Base-by-base conservation (phyloP, 2,797 vertebrate genomes). In the Sardinella longiceps region DNA sequence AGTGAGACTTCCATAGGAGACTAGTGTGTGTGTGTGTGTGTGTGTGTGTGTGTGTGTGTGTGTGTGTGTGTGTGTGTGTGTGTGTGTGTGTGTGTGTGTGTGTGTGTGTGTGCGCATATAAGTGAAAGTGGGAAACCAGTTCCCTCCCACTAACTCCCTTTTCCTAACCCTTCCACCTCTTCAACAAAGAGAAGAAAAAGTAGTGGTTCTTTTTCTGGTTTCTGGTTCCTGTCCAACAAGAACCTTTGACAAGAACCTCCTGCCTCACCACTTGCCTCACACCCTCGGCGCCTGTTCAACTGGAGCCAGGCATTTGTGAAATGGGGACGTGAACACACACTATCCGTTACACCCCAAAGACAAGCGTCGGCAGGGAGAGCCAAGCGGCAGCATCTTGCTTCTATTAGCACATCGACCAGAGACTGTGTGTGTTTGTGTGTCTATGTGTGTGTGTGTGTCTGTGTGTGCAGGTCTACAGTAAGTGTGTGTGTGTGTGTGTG, bases 321-420 rank as follows among this genome's bases (percentile, higher is more conserved):
- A 60, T 25, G n/a, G 58, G 58, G 58, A 63, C n/a, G 58, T 63
- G 58, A 63, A 28, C 58, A 63, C 53, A 56, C 58, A 63, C 58
- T 63, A 63, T 63, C n/a, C n/a, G 10, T 63, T 63, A 63, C 58
- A 63, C 58, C 58, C 58, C n/a, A 63, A 28, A 63, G 58, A 63
- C 58, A 63, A n/a, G 58, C 58, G 7, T 63, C 58, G 25, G 58
- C 58, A 63, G 58, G 28, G 25, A 63, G 58, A 23, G n/a, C 58
- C 58, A 63, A 63, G 58, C 58, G 25, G 58, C n/a, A 63, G 58
- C 58, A 63, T 25, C 58, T 63, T 63, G 58, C 58, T 63, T 63
- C 58, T 63, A 63, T 63, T 63, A 63, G n/a, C 25, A 63, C 58
- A 63, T 23, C 2, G 58, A 28, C 58, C 9, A 56, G 18, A 56